Evolutionary conservation across 2,113 vertebrate genomes (phyloP).

Genomic region (Rhinoderma darwinii): DNA sequence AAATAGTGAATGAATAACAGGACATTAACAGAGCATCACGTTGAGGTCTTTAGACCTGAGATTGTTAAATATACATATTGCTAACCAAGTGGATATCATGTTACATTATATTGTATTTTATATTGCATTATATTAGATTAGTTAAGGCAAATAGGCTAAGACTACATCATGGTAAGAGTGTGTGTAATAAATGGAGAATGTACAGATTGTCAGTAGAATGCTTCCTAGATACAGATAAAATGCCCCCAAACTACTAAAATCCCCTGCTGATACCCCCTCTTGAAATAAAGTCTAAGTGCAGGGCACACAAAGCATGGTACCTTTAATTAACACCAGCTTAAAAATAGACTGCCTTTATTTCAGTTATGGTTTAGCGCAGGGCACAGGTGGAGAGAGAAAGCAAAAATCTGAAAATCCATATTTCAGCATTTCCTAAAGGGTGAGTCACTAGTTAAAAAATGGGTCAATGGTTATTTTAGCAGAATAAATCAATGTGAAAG

Average conservation of each 20-base stretch:
- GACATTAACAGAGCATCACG: not conserved
- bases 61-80: too few relatives aligned
- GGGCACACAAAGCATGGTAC: not conserved
- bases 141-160: not conserved
- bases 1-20: not conserved
- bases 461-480: not conserved
- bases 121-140: not conserved
- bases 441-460: not conserved
- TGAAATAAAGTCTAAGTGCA: not conserved
- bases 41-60: not conserved
- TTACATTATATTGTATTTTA: not conserved
- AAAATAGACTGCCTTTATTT: not conserved
- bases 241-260: not conserved
- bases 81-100: not conserved
- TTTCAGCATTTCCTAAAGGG: not conserved
- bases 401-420: constrained; percentile 5
- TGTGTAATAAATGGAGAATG: not conserved
- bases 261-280: not conserved
- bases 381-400: not conserved
- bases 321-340: not conserved
- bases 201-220: not conserved
- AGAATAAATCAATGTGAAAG: not conserved
- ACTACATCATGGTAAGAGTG: not conserved
- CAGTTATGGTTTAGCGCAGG: not conserved
- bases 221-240: not conserved